Evolutionary conservation across 2,888 invertebrate species (phyloP), one percentile per base, ranked within the genome.

Genomic region (Cryptus armator): DNA sequence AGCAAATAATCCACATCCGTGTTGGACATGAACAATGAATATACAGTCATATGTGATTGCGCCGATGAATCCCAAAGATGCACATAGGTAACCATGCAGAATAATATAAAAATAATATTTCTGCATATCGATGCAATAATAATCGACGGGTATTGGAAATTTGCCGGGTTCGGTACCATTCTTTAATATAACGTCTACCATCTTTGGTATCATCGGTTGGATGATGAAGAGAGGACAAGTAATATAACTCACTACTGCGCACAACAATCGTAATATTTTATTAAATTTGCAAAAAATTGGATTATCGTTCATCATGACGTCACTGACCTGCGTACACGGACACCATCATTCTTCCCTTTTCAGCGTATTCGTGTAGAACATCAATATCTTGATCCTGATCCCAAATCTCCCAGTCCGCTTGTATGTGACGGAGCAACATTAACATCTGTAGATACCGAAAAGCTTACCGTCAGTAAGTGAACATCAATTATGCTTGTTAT

Each of bases 1-100:
- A 5, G 82, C 76, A n/a, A 77, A 82, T 32, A 82, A 77, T 46
- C 71, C 77, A 70, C 82, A 82, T 56, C 37, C 44, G 48, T 82
- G 82, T 46, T 82, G 71, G 3, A 71, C 70, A 37, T 71, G 66
- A 44, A 71, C 48, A 5, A 77, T 66, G 51, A 77, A 72, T 48
- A 81, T 76, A 1, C 76, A 53, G 24, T 76, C 76, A 19, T 48
- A 37, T 3, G 81, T 76, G 12, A 53, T 53, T 51, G 9, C 7
- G 43, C 51, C n/a, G 7, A 9, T 14, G 9, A 78, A 5, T 9
- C 43, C n/a, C 10, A 59, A n/a, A 0, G 32, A 66, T 10, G 32
- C 12, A 24, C 5, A 16, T 7, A 10, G 9, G 37, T 19, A 48
- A 51, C 24, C 14, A 19, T 51, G 29, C 1, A 10, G 5, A 6